Conservation (phyloP, 1,140 invertebrate genomes). For the Babylonia areolata region DNA sequence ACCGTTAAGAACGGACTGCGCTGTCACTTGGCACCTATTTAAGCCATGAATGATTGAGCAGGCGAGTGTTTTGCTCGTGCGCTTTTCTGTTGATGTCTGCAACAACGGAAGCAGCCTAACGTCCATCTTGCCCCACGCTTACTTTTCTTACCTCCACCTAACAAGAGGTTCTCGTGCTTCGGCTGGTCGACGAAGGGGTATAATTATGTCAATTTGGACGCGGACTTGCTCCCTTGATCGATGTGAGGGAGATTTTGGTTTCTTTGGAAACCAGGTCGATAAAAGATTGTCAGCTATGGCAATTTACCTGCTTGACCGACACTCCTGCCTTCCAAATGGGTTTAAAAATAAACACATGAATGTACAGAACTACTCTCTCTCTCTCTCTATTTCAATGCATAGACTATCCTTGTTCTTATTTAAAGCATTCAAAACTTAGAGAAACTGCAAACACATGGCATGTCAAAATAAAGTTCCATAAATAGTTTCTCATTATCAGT, state of each 20-base stretch:
- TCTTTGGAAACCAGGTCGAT: neutral
- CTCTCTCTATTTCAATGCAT: too few relatives aligned
- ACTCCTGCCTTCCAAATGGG: too few relatives aligned
- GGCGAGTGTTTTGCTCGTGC: too few relatives aligned
- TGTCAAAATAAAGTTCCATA: neutral
- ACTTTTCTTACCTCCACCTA: neutral
- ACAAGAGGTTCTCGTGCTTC: conserved; percentile 2
- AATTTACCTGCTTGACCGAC: neutral
- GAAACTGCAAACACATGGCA: neutral
- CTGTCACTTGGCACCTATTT: too few relatives aligned
- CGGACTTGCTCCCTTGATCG: neutral
- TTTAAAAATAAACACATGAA: too few relatives aligned
- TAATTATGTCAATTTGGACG: neutral
- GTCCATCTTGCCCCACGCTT: neutral
- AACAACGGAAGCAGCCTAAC: neutral
- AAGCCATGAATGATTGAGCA: too few relatives aligned
- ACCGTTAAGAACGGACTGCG: too few relatives aligned
- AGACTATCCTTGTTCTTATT: too few relatives aligned
- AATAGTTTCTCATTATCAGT: neutral
- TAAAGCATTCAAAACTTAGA: neutral
- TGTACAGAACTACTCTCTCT: too few relatives aligned
- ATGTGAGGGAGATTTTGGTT: neutral
- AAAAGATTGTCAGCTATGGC: neutral
- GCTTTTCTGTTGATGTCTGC: too few relatives aligned
- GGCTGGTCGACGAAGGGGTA: neutral